Evolutionary conservation across 2,888 invertebrate species (phyloP), one percentile per base, ranked within the genome.

Genomic region (Leptinotarsa rubiginosa): DNA sequence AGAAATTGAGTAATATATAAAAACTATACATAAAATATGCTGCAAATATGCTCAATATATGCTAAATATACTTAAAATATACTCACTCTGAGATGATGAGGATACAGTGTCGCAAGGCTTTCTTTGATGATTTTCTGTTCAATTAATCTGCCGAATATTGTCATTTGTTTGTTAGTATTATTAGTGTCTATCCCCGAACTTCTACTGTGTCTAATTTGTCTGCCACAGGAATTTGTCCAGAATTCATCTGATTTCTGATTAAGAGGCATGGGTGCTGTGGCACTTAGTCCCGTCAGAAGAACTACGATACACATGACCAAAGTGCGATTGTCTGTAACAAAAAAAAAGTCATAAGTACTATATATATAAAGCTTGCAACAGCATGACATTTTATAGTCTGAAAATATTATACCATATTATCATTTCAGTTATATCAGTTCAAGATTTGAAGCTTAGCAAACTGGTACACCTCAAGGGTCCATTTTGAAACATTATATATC

Each of bases 211-310:
- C 83, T 78, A 50, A 80, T 16, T 54, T 76, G 76, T 41, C 75
- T 77, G 18, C 75, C 74, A 75, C 84, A 85, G n/a, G 84, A 82
- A 68, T 83, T 79, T 49, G 49, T 71, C 83, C 82, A 84, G 79
- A 83, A 80, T 16, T 76, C 76, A 47, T 71, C 56, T 4, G 70
- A 68, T 22, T 22, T n/a, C 41, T 64, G 16, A 25, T 65, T 52
- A 10, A 75, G 67, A 13, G 81, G 80, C 15, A 82, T 81, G 25
- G 79, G 73, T 49, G 69, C 56, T 54, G 77, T 73, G 20, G 76
- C 69, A 47, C 73, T 74, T 50, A 82, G 72, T 22, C 78, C 72
- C 2, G 76, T 70, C 47, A 80, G 64, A 52, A 80, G 62, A 54
- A 80, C 70, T 25, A 75, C 73, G 47, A 77, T 56, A 56, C 69